A percentile compares a stretch with the other conserved stretches of the same genome.
phyloP scores from a whole-genome alignment of 2,797 vertebrate genomes.

The Thripadectes ignobilis region DNA sequence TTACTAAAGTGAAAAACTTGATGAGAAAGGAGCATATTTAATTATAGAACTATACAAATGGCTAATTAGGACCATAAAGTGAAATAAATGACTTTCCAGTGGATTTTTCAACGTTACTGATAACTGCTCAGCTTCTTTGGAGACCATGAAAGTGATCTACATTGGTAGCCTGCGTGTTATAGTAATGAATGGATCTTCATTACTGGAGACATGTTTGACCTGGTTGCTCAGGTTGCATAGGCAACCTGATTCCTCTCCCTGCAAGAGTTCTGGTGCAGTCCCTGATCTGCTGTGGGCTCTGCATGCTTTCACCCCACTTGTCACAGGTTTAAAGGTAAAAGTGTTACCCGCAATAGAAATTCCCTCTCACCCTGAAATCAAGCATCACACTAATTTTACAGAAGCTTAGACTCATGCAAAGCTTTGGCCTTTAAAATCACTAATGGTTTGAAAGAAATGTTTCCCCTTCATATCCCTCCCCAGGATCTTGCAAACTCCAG shows the following conservation, averaged over 20 bases:
- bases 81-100: slow-evolving; percentile 86
- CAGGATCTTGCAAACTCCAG: slow-evolving; percentile 32
- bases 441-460: slow-evolving; percentile 41
- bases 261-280: slow-evolving; percentile 76
- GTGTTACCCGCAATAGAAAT: slow-evolving; percentile 58
- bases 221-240: slow-evolving; percentile 85
- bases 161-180: slow-evolving; percentile 58
- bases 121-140: slow-evolving; percentile 81
- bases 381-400: slow-evolving; percentile 49
- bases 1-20: slow-evolving; percentile 88
- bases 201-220: slow-evolving; percentile 78
- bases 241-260: slow-evolving; percentile 76
- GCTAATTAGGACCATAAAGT: slow-evolving; percentile 87
- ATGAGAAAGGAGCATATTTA: slow-evolving; percentile 88
- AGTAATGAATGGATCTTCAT: slow-evolving; percentile 81
- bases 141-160: slow-evolving; percentile 83
- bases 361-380: slow-evolving; percentile 55
- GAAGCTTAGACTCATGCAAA: slow-evolving; percentile 42
- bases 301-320: slow-evolving; percentile 73
- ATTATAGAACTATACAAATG: slow-evolving; percentile 89
- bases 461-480: slow-evolving; percentile 2
- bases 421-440: slow-evolving; percentile 59
- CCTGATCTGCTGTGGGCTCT: slow-evolving; percentile 74
- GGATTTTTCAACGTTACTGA: slow-evolving; percentile 84
- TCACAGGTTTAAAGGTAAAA: slow-evolving; percentile 67